These are phyloP conservation scores for Cheilosia scutellata DNA, from an alignment of 2,888 invertebrate genomes.

Conservation along the genomic window DNA sequence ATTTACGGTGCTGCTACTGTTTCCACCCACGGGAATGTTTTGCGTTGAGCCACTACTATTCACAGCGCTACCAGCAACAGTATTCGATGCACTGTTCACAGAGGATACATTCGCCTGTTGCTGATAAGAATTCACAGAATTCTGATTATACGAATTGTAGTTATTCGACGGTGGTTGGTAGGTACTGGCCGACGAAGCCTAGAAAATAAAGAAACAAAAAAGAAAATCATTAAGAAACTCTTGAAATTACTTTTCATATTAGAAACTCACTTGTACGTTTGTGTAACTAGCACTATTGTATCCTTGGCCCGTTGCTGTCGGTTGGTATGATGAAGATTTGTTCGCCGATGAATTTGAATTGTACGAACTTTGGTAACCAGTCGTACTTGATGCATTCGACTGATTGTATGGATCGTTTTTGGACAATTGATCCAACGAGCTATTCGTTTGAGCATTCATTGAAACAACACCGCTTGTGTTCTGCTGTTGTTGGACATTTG, in stretches of 20 bases:
- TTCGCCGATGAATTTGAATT: constrained; percentile 79
- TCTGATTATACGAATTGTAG: constrained; percentile 83
- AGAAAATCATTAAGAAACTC: background rate
- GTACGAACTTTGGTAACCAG: constrained; percentile 82
- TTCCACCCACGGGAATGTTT: constrained; percentile 84
- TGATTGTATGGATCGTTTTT: constrained; percentile 84
- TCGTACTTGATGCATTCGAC: constrained; percentile 79
- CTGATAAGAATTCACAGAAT: constrained; percentile 83
- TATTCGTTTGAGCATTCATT: constrained; percentile 77
- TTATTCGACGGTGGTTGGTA: constrained; percentile 82
- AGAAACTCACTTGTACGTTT: constrained; percentile 80
- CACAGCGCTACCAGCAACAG: constrained; percentile 78
- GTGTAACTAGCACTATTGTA: constrained; percentile 83
- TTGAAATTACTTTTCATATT: background rate
- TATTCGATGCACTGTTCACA: constrained; percentile 79
- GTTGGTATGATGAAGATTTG: constrained; percentile 82
- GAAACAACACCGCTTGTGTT: constrained; percentile 77
- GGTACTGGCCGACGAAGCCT: constrained; percentile 82
- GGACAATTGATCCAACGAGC: constrained; percentile 82
- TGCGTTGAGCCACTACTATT: constrained; percentile 81
- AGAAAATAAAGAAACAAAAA: background rate
- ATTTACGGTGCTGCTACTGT: constrained; percentile 81
- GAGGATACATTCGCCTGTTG: constrained; percentile 80
- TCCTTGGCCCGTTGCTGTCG: constrained; percentile 81
- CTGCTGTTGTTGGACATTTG: constrained; percentile 79